Evolutionary conservation across 2,797 vertebrate genomes (phyloP).

Genomic region (Siniperca scherzeri): DNA sequence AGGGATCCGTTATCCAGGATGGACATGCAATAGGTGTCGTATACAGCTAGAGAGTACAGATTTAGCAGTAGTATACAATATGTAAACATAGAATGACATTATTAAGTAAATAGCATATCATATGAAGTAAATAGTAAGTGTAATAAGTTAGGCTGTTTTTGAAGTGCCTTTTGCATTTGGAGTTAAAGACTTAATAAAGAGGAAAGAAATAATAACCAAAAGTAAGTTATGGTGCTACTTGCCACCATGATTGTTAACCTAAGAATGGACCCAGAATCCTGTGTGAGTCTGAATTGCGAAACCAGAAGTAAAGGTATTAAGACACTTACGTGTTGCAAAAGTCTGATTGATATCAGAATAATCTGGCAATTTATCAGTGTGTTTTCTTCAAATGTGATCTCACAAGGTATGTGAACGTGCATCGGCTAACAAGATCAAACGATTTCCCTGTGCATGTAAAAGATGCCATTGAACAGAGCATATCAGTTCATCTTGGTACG

Average conservation of each 20-base stretch:
- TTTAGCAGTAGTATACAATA: background rate
- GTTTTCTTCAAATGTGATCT: background rate
- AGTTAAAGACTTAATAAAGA: background rate
- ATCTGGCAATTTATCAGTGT: background rate
- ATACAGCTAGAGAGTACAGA: background rate
- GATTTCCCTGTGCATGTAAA: background rate
- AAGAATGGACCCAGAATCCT: background rate
- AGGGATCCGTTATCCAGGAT: background rate
- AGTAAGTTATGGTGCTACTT: background rate
- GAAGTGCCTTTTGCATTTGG: background rate
- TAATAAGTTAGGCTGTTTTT: background rate
- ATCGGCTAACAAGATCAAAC: background rate
- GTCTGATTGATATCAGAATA: conserved; percentile 14
- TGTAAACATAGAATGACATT: background rate
- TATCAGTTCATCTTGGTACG: background rate
- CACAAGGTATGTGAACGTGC: background rate
- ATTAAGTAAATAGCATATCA: background rate
- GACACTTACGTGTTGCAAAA: background rate
- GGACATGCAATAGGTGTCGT: background rate
- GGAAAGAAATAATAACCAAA: no score
- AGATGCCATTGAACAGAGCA: background rate
- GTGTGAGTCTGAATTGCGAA: background rate
- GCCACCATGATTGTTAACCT: background rate
- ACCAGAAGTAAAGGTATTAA: background rate
- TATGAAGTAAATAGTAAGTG: background rate